These are phyloP conservation scores for Brachystomella parvula DNA, from an alignment of 1,140 invertebrate species.

Conservation along the genomic window DNA sequence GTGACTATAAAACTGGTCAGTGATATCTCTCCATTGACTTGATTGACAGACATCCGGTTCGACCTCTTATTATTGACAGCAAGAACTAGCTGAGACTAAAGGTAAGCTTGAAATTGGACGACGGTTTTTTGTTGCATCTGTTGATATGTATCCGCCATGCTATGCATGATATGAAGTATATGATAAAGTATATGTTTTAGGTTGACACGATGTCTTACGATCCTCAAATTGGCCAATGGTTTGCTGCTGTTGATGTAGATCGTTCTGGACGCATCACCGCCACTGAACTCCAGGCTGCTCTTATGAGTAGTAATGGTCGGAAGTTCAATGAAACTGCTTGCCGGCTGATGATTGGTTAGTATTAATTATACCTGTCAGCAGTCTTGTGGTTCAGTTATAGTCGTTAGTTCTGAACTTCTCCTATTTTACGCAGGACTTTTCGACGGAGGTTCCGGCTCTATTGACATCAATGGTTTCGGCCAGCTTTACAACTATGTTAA, in stretches of 20 bases:
- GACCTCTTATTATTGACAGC: neutral
- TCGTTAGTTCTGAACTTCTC: no score
- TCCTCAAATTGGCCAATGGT: constrained; percentile 71
- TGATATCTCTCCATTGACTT: no score
- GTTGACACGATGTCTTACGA: constrained; percentile 12
- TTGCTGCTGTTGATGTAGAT: constrained; percentile 65
- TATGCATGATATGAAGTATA: no score
- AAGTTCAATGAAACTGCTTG: constrained; percentile 77
- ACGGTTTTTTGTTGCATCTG: neutral
- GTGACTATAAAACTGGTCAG: no score
- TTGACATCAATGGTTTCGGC: constrained; percentile 76
- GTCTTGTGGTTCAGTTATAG: no score
- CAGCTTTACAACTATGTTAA: constrained; percentile 81
- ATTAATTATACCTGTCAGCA: no score
- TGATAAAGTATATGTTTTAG: neutral
- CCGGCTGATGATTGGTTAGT: constrained; percentile 78
- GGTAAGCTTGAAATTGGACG: neutral
- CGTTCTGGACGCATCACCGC: constrained; percentile 71
- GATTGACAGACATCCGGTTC: no score
- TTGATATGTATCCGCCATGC: no score
- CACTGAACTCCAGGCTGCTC: constrained; percentile 65
- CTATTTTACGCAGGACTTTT: constrained; percentile 68
- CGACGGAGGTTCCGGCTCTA: constrained; percentile 77
- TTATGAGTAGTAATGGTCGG: constrained; percentile 77
- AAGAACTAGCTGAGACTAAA: neutral